Conservation (phyloP, 2,113 vertebrate genomes). For the Pomatorhinus ruficollis region DNA sequence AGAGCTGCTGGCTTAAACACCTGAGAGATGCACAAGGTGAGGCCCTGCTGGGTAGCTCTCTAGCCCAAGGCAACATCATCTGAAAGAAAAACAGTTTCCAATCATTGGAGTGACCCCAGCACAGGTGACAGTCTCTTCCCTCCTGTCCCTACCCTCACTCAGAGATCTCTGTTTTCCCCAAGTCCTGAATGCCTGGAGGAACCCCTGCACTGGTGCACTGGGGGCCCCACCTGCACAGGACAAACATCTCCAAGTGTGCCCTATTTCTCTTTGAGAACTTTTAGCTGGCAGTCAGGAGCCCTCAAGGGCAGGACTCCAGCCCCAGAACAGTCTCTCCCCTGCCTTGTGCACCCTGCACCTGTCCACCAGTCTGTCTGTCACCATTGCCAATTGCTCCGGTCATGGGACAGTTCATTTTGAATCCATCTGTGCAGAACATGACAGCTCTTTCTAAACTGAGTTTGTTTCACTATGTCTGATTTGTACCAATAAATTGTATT, state of each 20-base stretch:
- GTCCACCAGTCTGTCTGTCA: constrained; percentile 19
- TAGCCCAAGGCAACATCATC: neutral
- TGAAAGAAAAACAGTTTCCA: neutral
- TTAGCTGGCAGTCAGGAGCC: neutral
- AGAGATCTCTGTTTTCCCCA: fast-evolving
- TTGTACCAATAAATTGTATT: constrained; percentile 72
- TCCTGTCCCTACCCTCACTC: neutral
- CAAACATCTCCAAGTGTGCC: neutral
- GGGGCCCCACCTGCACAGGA: neutral
- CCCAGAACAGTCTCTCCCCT: neutral
- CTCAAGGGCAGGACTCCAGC: neutral
- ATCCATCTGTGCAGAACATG: constrained; percentile 49
- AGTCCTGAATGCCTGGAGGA: neutral
- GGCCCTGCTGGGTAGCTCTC: neutral
- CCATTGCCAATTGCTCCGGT: neutral
- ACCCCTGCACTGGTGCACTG: neutral
- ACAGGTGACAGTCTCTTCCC: neutral
- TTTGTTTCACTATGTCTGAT: constrained; percentile 41
- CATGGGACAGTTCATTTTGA: constrained; percentile 18
- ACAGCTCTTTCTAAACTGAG: constrained; percentile 25
- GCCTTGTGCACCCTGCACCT: neutral
- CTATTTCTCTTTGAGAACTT: neutral
- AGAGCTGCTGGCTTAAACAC: neutral
- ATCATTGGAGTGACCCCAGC: neutral
- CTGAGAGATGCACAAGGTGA: neutral